A percentile compares a stretch with the other conserved stretches of the same genome.
Conservation (phyloP, 2,797 vertebrate genomes). For the Mareca strepera region DNA sequence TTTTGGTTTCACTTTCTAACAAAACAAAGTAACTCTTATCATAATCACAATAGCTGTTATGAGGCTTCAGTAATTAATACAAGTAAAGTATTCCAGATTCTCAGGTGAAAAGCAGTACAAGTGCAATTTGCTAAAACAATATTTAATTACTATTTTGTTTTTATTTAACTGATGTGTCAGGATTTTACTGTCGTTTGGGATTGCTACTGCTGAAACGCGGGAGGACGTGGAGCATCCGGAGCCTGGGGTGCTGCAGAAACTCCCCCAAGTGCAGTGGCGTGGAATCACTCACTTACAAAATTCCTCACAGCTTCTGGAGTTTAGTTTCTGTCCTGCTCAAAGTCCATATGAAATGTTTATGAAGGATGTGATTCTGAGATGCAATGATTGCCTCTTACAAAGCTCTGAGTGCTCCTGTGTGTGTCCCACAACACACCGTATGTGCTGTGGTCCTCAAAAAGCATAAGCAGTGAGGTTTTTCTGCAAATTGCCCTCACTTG, state of each 20-base stretch:
- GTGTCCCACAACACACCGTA: too few relatives aligned
- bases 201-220: neutral
- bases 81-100: neutral
- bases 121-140: neutral
- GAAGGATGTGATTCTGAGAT: neutral
- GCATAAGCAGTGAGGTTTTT: neutral
- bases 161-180: neutral
- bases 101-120: neutral
- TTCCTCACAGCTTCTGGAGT: neutral
- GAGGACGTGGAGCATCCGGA: neutral
- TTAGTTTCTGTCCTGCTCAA: neutral
- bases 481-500: neutral
- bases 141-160: neutral
- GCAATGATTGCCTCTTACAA: neutral
- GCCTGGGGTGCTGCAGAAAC: neutral
- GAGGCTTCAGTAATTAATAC: neutral
- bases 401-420: neutral
- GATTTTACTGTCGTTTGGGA: neutral
- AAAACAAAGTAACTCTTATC: neutral
- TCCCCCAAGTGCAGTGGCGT: accelerated
- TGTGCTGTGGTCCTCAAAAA: too few relatives aligned
- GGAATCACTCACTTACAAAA: neutral
- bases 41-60: neutral
- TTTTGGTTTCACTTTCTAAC: neutral
- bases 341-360: neutral